phyloP scores from a whole-genome alignment of 2,113 vertebrate genomes.

The Salvelinus sp. region DNA sequence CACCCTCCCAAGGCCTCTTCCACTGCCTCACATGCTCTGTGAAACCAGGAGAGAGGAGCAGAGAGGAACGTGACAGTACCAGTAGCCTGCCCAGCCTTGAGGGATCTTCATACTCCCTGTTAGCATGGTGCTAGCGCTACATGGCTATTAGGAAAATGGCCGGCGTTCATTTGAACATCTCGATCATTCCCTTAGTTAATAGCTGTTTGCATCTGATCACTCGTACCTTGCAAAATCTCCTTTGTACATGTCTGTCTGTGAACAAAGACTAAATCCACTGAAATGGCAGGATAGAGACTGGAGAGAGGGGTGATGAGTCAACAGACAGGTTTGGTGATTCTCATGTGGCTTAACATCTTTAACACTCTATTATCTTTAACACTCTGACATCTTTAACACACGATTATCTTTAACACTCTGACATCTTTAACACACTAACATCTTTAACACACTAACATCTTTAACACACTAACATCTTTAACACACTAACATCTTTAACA shows the following conservation, averaged over 20 bases:
- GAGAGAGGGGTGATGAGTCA: constrained; percentile 33
- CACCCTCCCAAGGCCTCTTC: background rate
- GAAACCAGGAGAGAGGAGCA: background rate
- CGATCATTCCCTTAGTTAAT: background rate
- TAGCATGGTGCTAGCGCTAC: background rate
- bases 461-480: no score
- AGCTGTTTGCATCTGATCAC: background rate
- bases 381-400: background rate
- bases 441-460: no score
- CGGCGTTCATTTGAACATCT: background rate
- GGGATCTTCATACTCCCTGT: background rate
- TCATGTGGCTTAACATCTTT: constrained; percentile 19
- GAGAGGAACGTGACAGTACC: constrained; percentile 6
- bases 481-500: no score
- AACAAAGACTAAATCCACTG: no score
- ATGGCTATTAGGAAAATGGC: background rate
- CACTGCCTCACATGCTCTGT: background rate
- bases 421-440: background rate
- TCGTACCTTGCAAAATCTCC: constrained; percentile 13
- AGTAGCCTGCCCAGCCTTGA: background rate
- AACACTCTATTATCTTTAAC: background rate
- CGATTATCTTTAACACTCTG: background rate
- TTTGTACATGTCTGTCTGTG: background rate
- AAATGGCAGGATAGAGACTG: no score
- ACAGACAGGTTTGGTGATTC: constrained; percentile 36